Conservation (phyloP, 1,140 invertebrate genomes). For the Philotrypesis tridentata region DNA sequence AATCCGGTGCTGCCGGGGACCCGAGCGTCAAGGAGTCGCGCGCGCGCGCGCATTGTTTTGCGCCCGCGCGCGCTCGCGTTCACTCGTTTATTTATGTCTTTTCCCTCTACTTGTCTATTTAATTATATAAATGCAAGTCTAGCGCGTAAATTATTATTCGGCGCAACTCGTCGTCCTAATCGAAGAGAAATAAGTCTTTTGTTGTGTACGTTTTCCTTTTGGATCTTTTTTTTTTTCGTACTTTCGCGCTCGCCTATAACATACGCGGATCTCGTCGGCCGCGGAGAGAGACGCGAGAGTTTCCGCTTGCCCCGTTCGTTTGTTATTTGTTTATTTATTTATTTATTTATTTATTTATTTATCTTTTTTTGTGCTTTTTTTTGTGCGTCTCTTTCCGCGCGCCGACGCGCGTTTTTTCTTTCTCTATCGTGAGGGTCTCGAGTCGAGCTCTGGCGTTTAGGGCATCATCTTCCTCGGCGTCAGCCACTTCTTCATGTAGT, state of each 20-base stretch:
- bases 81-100: neutral
- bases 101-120: constrained; percentile 3
- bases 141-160: neutral
- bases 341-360: too few relatives aligned
- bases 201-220: neutral
- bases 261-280: too few relatives aligned
- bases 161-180: neutral
- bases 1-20: neutral
- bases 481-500: constrained; percentile 93
- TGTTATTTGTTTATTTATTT: too few relatives aligned
- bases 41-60: too few relatives aligned
- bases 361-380: neutral
- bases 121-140: constrained; percentile 15
- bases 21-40: neutral
- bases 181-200: neutral
- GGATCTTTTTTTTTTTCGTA: constrained; percentile 8
- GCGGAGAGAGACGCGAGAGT: neutral
- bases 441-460: constrained; percentile 66
- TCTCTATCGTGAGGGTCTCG: neutral
- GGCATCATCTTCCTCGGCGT: constrained; percentile 86
- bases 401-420: too few relatives aligned
- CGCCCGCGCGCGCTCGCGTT: neutral
- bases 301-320: constrained; percentile 5
- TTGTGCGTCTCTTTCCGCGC: neutral
- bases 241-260: neutral